Percentiles rank a stretch among this genome's conserved stretches.
These are phyloP conservation scores for Sinhomidia bicolor DNA, from an alignment of 2,888 invertebrate species.

Conservation along the genomic window DNA sequence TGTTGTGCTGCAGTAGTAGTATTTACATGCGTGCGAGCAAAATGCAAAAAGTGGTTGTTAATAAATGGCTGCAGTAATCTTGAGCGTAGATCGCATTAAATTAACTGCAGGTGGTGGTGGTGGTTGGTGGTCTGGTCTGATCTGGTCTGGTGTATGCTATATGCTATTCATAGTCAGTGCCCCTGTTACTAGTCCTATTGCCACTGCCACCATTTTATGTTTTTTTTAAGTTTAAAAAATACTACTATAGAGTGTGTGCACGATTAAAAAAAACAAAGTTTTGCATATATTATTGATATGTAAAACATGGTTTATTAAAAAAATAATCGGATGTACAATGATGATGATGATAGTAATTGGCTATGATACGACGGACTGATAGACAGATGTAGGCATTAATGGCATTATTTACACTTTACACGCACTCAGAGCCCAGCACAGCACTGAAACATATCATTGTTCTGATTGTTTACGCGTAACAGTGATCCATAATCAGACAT, in stretches of 20 bases:
- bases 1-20: too few species aligned
- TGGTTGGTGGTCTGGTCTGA: too few species aligned
- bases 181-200: too few species aligned
- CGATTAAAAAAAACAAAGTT: background rate
- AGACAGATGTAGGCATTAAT: background rate
- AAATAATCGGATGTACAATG: background rate
- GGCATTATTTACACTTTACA: background rate
- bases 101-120: too few species aligned
- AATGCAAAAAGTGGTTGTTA: background rate
- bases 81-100: background rate
- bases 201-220: too few species aligned
- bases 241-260: too few species aligned
- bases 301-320: background rate
- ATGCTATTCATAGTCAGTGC: background rate
- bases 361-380: background rate
- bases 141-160: too few species aligned
- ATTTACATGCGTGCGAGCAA: too few species aligned
- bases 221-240: too few species aligned
- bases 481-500: constrained; percentile 3
- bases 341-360: background rate
- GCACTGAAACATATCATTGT: background rate
- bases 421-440: background rate
- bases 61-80: background rate
- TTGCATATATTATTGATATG: constrained; percentile 24
- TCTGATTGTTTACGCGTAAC: constrained; percentile 25